A percentile compares a stretch with the other conserved stretches of the same genome.
Conservation (phyloP, 2,888 invertebrate species). For the Chrysodeixis includens region DNA sequence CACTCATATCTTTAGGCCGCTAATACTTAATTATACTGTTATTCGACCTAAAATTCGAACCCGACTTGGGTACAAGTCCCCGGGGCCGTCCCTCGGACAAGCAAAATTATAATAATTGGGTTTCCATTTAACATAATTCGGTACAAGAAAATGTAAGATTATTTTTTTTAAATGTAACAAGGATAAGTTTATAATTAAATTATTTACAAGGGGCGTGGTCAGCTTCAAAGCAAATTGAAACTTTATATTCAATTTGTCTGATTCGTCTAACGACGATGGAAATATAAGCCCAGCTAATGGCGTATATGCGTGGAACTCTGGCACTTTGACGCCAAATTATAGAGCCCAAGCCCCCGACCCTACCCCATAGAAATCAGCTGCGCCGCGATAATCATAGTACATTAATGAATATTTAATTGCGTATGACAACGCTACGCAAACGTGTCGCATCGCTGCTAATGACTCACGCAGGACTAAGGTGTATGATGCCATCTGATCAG, state of each 20-base stretch:
- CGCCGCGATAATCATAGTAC: slow-evolving; percentile 44
- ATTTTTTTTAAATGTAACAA: neutral
- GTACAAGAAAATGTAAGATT: neutral
- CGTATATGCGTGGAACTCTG: slow-evolving; percentile 38
- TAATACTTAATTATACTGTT: slow-evolving; percentile 9
- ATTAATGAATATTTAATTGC: slow-evolving; percentile 59
- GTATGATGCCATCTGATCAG: neutral
- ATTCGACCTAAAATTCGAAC: slow-evolving; percentile 26
- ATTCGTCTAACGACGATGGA: slow-evolving; percentile 10
- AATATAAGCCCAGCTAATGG: slow-evolving; percentile 37
- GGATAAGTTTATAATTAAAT: neutral
- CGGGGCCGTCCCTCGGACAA: neutral
- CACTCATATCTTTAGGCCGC: neutral
- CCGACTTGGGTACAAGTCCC: slow-evolving; percentile 18
- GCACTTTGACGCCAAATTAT: slow-evolving; percentile 44
- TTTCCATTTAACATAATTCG: slow-evolving; percentile 8
- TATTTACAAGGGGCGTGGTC: neutral
- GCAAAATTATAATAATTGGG: slow-evolving; percentile 9
- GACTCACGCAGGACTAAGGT: slow-evolving; percentile 36
- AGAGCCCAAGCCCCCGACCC: slow-evolving; percentile 33
- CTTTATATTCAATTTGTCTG: neutral
- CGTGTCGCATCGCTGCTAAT: slow-evolving; percentile 57
- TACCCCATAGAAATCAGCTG: slow-evolving; percentile 26
- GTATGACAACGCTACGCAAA: slow-evolving; percentile 45
- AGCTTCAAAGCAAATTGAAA: neutral